Base-by-base conservation (phyloP, 2,888 invertebrate species). In the Drosophila ochracea region DNA sequence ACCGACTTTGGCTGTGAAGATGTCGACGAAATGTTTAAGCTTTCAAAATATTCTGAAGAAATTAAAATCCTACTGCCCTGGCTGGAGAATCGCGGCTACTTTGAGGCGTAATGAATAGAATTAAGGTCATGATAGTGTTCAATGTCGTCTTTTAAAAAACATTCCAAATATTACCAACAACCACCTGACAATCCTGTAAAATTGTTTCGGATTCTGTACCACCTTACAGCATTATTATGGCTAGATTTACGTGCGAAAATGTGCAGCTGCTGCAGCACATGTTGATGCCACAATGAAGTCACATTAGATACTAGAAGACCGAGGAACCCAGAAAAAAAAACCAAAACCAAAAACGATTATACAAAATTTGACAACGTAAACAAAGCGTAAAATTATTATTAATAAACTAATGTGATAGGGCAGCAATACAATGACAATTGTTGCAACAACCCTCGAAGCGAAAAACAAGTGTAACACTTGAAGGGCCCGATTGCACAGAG, bases 301-400 rank as follows among this genome's bases (percentile, higher is more conserved):
- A 60, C 82, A 87, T 74, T 73, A 70, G 64, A 63, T 47, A 60
- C 39, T 39, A n/a, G 30, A 57, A 53, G 49, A 43, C 35, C 10
- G 53, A 52, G 50, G 28, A 33, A 61, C 33, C 30, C 43, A 58
- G 49, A 11, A 66, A 50, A 47, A 47, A 47, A 47, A 16, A 54
- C 11, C 11, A 21, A 62, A 57, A 43, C 52, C 13, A 61, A 58
- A 75, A 72, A 72, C 79, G 68, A 84, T 83, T 83, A 73, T 73
- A 76, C 62, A 72, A 76, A 74, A 84, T 76, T 74, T 81, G 76
- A 78, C 86, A 89, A 77, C 74, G 65, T 71, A 85, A 91, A 91
- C 89, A 90, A 90, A 83, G 86, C 91, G 82, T 90, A 67, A 89
- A 89, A 89, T 91, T 91, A 82, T 90, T 90, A 80, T 82, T 90